Evolutionary conservation across 2,113 vertebrate genomes (phyloP), one percentile per base, ranked within the genome.

Genomic region (Stomatorhinus ivindoensis): DNA sequence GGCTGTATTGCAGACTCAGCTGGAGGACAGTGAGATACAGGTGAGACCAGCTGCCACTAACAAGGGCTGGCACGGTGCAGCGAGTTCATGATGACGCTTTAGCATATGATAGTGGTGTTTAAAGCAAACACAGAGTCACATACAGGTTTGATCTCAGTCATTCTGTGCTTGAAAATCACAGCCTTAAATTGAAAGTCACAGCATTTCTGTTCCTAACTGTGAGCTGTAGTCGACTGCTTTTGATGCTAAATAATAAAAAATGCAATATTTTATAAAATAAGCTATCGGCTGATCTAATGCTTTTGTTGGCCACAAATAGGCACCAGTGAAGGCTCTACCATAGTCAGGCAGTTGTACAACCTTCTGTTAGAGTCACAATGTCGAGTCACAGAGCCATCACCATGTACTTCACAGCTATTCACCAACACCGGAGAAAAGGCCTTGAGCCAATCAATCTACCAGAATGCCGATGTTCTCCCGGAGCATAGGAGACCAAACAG

Each of bases 21-120:
- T 99, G 93, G 93, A 93, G 9, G 95, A 96, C 50, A 94, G 94
- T 89, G 97, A 98, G 93, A 96, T 96, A 92, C 95, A 94, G 94
- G 98, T 99, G 73, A 80, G 73, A 39, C 13, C 35, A 42, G 17
- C 35, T 2, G 73, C 73, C 61, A 13, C n/a, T 31, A 27, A 69
- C n/a, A 11, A 31, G n/a, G 27, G 10, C 61, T 27, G n/a, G 3
- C 10, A 31, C n/a, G 0, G 61, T 31, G n/a, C 27, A 69, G 61
- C 3, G 3, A 0, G 61, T 69, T 69, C 3, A 4, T 69, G n/a
- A 31, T 69, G 24, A n/a, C 2, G 55, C 21, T 9, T 61, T n/a
- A 61, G 55, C 55, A 61, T n/a, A 6, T 19, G 27, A 13, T 13
- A 65, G n/a, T n/a, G 9, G 9, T 65, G n/a, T 27, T 65, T 27